These are phyloP conservation scores for Hafferia zeledoni DNA, from an alignment of 2,797 vertebrate genomes.

Conservation along the genomic window DNA sequence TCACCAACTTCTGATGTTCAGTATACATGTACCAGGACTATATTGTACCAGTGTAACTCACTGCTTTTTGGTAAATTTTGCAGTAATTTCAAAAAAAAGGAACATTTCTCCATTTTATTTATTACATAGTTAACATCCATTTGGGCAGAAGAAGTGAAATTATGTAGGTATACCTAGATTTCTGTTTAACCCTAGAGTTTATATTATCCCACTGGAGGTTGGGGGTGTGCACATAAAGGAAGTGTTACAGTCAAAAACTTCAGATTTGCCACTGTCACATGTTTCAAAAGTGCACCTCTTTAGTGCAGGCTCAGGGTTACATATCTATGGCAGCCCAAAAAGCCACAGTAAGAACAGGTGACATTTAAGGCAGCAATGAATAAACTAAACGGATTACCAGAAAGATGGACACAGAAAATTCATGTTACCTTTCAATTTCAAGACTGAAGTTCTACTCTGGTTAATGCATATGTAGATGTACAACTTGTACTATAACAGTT, in stretches of 20 bases:
- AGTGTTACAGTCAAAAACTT: background rate
- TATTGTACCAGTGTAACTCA: background rate
- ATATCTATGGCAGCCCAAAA: background rate
- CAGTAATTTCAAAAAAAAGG: background rate
- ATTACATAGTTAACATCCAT: background rate
- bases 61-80: background rate
- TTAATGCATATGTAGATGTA: background rate
- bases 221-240: background rate
- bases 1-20: background rate
- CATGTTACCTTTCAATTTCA: background rate
- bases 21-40: background rate
- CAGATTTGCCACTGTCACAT: background rate
- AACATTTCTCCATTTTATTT: background rate
- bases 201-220: background rate
- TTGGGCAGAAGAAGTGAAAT: background rate
- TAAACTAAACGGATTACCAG: background rate
- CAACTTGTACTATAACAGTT: background rate
- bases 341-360: background rate
- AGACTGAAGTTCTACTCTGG: background rate
- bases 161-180: background rate
- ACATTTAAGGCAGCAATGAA: background rate
- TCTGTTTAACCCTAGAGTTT: background rate
- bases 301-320: background rate
- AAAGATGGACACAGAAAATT: background rate
- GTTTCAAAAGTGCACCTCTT: background rate